phyloP scores from a whole-genome alignment of 2,797 vertebrate genomes.

The Limnodromus scolopaceus region DNA sequence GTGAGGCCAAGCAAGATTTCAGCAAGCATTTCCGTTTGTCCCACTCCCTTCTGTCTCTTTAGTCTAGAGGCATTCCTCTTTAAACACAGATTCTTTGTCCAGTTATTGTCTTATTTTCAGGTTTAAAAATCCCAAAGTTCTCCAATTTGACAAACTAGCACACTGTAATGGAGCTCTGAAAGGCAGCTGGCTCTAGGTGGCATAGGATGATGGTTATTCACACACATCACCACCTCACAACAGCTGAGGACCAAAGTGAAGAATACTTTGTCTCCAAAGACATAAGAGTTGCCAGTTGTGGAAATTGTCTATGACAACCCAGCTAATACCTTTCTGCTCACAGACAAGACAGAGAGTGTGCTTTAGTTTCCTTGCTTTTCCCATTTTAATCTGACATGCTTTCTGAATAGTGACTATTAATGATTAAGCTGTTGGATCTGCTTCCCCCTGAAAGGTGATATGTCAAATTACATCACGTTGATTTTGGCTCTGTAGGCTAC shows the following conservation, averaged over 20 bases:
- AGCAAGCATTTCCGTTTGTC: constrained; percentile 47
- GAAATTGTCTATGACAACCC: neutral
- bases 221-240: neutral
- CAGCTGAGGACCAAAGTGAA: neutral
- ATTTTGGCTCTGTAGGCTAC: neutral
- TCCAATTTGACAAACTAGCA: neutral
- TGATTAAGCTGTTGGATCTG: neutral
- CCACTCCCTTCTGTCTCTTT: neutral
- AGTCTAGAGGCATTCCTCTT: neutral
- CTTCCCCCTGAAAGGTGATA: neutral
- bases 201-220: neutral
- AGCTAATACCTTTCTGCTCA: neutral
- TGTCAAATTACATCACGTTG: neutral
- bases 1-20: constrained; percentile 32
- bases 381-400: neutral
- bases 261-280: neutral
- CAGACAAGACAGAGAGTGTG: neutral
- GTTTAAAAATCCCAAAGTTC: neutral
- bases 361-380: neutral
- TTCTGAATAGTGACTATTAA: neutral
- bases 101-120: neutral
- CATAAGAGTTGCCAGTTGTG: neutral
- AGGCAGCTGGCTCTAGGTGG: neutral
- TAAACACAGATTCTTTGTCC: neutral
- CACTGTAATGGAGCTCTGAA: neutral